These are phyloP conservation scores for Frankliniella intonsa DNA, from an alignment of 2,888 invertebrate genomes.

Conservation along the genomic window DNA sequence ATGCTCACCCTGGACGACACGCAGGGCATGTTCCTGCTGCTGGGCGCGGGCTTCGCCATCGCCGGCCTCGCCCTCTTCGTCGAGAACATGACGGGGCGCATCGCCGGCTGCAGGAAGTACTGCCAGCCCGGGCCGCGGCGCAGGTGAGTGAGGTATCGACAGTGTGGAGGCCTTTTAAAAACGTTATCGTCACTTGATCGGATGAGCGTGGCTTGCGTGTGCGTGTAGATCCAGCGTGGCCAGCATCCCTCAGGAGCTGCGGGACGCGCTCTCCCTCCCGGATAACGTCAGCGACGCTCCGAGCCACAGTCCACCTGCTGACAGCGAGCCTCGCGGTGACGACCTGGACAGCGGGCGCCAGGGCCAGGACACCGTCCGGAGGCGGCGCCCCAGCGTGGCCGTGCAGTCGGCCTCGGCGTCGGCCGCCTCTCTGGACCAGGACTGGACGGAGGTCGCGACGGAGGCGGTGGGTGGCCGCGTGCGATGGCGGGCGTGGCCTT, in stretches of 20 bases:
- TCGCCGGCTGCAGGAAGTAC: not conserved
- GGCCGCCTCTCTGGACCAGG: no score
- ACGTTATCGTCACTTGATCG: not conserved
- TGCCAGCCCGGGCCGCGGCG: slow-evolving; percentile 3
- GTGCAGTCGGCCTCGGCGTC: no score
- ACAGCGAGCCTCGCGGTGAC: no score
- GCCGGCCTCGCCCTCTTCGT: slow-evolving; percentile 60
- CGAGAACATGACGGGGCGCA: slow-evolving; percentile 45
- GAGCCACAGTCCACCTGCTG: no score
- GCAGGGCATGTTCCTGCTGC: slow-evolving; percentile 73
- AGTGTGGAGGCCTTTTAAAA: not conserved
- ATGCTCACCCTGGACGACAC: slow-evolving; percentile 73
- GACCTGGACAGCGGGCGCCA: not conserved
- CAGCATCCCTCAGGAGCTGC: not conserved
- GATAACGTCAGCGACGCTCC: not conserved
- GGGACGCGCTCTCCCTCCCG: not conserved
- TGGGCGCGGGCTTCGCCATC: slow-evolving; percentile 64
- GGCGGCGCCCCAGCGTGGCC: no score
- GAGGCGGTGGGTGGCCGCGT: no score
- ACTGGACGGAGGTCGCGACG: no score
- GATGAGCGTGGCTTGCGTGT: no score
- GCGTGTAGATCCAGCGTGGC: not conserved
- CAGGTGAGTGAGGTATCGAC: not conserved
- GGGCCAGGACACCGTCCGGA: no score
- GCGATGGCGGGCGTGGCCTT: not conserved